Conservation (phyloP, 2,113 vertebrate genomes). For the Deroptyus accipitrinus region DNA sequence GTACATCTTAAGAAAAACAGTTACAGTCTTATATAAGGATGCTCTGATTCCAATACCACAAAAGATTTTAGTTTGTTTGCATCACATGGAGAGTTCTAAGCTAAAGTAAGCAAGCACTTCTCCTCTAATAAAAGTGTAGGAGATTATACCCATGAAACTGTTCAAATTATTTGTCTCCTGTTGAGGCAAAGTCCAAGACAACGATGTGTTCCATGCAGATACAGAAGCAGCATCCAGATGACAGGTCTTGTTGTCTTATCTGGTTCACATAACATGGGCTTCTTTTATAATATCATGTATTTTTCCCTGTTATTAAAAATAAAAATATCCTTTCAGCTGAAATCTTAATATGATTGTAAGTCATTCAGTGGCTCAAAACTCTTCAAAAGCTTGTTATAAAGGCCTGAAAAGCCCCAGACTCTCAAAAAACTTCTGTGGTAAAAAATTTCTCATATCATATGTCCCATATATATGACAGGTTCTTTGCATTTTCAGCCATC, state of each 20-base stretch:
- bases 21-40: not conserved
- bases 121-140: not conserved
- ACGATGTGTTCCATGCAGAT: not conserved
- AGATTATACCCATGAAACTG: not conserved
- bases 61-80: not conserved
- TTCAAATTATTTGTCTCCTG: not conserved
- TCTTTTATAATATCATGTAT: not conserved
- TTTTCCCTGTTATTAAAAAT: not conserved
- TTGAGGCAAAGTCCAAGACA: not conserved
- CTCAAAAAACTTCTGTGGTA: not conserved
- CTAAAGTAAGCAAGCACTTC: not conserved
- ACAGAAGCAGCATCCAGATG: not conserved
- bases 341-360: not conserved
- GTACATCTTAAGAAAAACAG: not conserved
- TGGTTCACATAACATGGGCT: not conserved
- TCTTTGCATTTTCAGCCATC: not conserved
- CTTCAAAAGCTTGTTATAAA: not conserved
- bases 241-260: not conserved
- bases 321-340: not conserved
- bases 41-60: slow-evolving; percentile 22
- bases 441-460: not conserved
- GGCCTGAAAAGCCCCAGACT: not conserved
- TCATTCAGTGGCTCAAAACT: not conserved
- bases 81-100: not conserved
- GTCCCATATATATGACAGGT: not conserved